Evolutionary conservation across 2,888 invertebrate species (phyloP), one percentile per base, ranked within the genome.

Genomic region (Gandaritis pyraliata): DNA sequence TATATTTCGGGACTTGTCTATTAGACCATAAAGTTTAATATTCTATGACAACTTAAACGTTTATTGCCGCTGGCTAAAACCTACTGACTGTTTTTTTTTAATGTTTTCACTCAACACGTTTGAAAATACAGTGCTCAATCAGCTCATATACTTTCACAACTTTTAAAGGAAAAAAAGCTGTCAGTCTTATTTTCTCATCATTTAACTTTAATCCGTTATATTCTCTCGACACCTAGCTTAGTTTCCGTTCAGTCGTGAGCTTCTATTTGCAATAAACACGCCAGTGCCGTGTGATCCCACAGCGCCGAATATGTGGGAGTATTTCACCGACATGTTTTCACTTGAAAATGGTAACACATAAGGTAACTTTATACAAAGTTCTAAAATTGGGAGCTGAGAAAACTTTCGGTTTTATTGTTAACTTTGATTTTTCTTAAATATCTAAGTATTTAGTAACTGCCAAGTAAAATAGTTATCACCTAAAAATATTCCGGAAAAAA

Each of bases 251-350:
- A 38, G 23, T 18, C 23, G 70, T 81, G 80, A 85, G 81, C 82
- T 82, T 79, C 80, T 84, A 83, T 86, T 87, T 83, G 83, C 83
- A 87, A 83, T 87, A 87, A 88, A 88, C 84, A 84, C 82, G 80
- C 45, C 18, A 13, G 18, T 29, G 48, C 81, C 82, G 75, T 77
- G 82, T 75, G 81, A 80, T 80, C 77, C 75, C 77, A 73, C 79
- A 74, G 73, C 77, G 74, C 67, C 67, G 81, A 80, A 78, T 80
- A 81, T 87, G 77, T 86, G 33, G 10, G 33, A 8, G 33, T 33
- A 29, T 33, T 33, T 7, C 33, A 33, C 10, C 33, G 80, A 82
- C 81, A 85, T 83, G 82, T 86, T 85, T 83, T 80, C 84, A 80
- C 84, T 83, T 76, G 75, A n/a, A 77, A 81, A 84, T 81, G 82